These are phyloP conservation scores for Danio albolineatus DNA, from an alignment of 2,797 vertebrate genomes.

Conservation along the genomic window DNA sequence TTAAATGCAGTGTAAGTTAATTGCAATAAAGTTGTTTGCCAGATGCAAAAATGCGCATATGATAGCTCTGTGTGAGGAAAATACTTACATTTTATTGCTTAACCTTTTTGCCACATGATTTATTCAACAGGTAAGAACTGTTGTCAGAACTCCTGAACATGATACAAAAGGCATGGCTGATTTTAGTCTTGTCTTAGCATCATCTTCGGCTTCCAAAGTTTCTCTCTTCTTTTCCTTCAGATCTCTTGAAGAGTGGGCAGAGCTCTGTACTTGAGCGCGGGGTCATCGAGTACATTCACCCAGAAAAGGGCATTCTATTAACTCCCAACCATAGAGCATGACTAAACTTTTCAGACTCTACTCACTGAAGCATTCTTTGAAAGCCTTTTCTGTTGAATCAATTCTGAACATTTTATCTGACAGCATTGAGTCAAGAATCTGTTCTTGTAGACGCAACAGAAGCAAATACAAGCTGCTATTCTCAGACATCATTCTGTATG, in stretches of 20 bases:
- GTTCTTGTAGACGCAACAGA: neutral
- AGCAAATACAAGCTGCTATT: conserved; percentile 22
- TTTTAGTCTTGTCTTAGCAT: neutral
- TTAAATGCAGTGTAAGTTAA: neutral
- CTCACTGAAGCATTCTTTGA: conserved; percentile 16
- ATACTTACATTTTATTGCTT: neutral
- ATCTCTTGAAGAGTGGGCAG: conserved; percentile 8
- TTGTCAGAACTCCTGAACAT: neutral
- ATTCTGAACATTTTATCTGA: conserved; percentile 25
- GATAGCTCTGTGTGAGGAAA: neutral
- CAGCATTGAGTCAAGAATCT: neutral
- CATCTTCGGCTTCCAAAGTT: neutral
- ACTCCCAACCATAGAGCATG: conserved; percentile 34
- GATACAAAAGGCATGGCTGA: neutral
- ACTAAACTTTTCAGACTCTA: conserved; percentile 34
- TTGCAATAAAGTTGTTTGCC: neutral
- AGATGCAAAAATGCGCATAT: neutral
- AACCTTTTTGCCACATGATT: neutral
- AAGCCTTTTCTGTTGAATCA: conserved; percentile 23
- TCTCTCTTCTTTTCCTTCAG: neutral
- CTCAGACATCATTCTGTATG: conserved; percentile 3
- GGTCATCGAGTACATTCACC: conserved; percentile 26
- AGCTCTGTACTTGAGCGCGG: neutral
- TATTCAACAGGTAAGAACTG: neutral
- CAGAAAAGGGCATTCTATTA: conserved; percentile 31